Conservation (phyloP, 1,140 invertebrate genomes). For the Sitophilus oryzae region DNA sequence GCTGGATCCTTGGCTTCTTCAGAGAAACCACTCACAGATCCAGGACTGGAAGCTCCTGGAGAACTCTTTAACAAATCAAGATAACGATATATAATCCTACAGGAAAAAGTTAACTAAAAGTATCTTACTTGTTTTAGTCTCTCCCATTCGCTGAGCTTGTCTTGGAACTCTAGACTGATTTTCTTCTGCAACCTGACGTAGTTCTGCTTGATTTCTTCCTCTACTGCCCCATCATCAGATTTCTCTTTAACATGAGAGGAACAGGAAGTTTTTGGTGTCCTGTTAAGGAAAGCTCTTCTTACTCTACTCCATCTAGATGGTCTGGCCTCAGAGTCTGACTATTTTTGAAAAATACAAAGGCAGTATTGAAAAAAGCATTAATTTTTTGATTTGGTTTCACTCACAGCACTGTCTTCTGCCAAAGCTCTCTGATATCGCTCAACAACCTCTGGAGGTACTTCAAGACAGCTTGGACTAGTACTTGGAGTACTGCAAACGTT, state of each 20-base stretch:
- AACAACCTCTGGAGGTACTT: constrained; percentile 30
- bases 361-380: no score
- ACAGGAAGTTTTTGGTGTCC: constrained; percentile 37
- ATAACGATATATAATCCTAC: background rate
- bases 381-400: no score
- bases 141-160: constrained; percentile 69
- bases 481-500: constrained; percentile 18
- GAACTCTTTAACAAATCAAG: constrained; percentile 25
- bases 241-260: constrained; percentile 2
- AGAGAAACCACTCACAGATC: constrained; percentile 15
- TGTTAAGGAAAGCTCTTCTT: constrained; percentile 59
- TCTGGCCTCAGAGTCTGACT: constrained; percentile 19
- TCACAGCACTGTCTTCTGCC: constrained; percentile 30
- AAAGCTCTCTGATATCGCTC: constrained; percentile 32
- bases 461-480: constrained; percentile 18
- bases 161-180: constrained; percentile 64
- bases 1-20: constrained; percentile 39
- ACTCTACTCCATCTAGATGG: constrained; percentile 66
- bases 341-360: no score
- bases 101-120: background rate
- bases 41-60: constrained; percentile 19
- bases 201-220: constrained; percentile 53
- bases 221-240: constrained; percentile 5
- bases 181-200: constrained; percentile 61
- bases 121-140: constrained; percentile 43